These are phyloP conservation scores for Agrilus planipennis DNA, from an alignment of 1,140 invertebrate genomes.

Conservation along the genomic window DNA sequence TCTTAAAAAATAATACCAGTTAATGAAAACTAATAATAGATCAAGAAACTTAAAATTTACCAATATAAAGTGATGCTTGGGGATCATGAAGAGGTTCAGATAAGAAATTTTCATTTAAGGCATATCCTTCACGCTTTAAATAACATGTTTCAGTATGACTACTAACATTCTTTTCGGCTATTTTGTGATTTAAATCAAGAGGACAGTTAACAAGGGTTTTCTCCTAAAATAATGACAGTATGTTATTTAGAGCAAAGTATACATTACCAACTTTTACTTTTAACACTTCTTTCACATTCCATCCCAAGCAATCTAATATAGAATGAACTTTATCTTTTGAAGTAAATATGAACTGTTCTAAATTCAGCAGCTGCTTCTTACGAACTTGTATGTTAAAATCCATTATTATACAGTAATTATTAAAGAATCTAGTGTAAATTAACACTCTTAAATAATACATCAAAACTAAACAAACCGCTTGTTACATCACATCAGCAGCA, in stretches of 20 bases:
- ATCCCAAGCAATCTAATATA: constrained; percentile 23
- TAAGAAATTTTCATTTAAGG: constrained; percentile 33
- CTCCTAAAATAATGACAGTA: constrained; percentile 13
- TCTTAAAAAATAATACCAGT: too few relatives aligned
- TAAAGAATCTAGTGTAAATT: too few relatives aligned
- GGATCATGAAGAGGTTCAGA: constrained; percentile 31
- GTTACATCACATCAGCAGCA: too few relatives aligned
- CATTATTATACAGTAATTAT: too few relatives aligned
- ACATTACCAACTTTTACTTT: constrained; percentile 15
- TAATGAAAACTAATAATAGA: too few relatives aligned
- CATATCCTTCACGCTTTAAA: constrained; percentile 39
- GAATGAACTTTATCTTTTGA: constrained; percentile 25
- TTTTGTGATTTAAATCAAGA: constrained; percentile 34
- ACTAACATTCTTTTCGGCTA: constrained; percentile 31
- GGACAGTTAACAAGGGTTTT: constrained; percentile 32
- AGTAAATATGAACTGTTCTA: constrained; percentile 28
- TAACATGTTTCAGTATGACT: constrained; percentile 37
- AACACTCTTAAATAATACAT: too few relatives aligned
- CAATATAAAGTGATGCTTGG: constrained; percentile 32
- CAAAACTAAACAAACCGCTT: too few relatives aligned
- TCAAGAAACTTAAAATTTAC: too few relatives aligned
- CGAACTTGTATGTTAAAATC: constrained; percentile 30
- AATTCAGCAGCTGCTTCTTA: constrained; percentile 30
- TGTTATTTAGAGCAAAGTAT: constrained; percentile 7
- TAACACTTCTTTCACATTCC: constrained; percentile 16